Base-by-base conservation (phyloP, 2,113 vertebrate species). In the Potamarius usumacintae region DNA sequence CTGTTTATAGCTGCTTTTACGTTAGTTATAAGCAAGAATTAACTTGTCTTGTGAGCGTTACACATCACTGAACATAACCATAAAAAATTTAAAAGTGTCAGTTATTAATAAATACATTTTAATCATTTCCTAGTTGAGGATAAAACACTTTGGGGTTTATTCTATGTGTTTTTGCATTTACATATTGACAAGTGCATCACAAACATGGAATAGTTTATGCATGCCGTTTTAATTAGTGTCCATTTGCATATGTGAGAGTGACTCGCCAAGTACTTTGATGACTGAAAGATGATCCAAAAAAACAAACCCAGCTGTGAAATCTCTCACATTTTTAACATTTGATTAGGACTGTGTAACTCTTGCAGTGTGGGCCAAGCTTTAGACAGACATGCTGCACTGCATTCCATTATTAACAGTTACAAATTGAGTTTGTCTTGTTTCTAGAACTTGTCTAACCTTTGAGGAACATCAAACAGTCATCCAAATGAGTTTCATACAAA, bases 401-500 rank as follows among this genome's bases (percentile, higher is more conserved):
- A 30, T 80, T 80, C 53, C 27, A 9, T 57, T 78, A 78, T 78
- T 27, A 55, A 14, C 74, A 25, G 4, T 52, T 77, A 77, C 76
- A 78, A 17, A 55, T 27, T 55, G 52, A 78, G 7, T 12, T 78
- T 52, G 50, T 8, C 20, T 76, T 52, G 5, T 55, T 53, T 12
- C 50, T 57, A 34, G 17, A 80, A 58, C 53, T 58, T 79, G 55
- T 79, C 14, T 17, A 79, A 79, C 50, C 50, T 27, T 55, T 52
- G 22, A 53, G 22, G 9, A 77, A 77, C 25, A 78, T 78, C 52
- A 78, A 79, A 79, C 55, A 55, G 52, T 27, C 52, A 79, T 55
- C 7, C 25, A 55, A 79, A 79, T 53, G 25, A 83, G 42, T 67
- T 65, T 83, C 25, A 27, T 67, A 50, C 42, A 71, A 84, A 69